phyloP scores from a whole-genome alignment of 2,113 vertebrate genomes.

The Tinamus guttatus region DNA sequence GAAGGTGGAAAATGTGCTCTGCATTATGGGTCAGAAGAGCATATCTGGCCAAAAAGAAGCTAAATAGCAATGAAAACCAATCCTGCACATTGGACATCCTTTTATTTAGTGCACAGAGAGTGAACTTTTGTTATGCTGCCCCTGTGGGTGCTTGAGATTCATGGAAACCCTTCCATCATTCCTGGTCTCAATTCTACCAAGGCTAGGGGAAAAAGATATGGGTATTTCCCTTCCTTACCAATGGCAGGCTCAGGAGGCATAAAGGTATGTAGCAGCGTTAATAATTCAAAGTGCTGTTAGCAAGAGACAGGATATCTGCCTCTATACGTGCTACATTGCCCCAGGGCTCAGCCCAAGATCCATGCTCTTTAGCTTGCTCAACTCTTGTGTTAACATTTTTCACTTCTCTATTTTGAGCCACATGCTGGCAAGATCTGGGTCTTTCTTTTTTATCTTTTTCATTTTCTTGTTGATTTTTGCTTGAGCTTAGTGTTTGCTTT shows the following conservation, averaged over 20 bases:
- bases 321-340: neutral
- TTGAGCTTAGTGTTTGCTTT: neutral
- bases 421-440: neutral
- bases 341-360: neutral
- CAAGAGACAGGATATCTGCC: neutral
- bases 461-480: neutral
- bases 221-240: neutral
- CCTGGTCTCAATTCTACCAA: constrained; percentile 1
- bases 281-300: constrained; percentile 1
- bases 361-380: neutral
- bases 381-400: neutral
- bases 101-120: neutral
- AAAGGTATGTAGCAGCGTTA: neutral
- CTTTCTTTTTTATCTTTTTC: neutral
- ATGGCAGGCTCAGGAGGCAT: neutral
- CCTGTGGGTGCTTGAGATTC: rapidly evolving
- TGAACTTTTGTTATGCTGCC: neutral
- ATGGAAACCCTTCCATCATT: neutral
- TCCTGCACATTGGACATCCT: neutral
- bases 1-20: constrained; percentile 36
- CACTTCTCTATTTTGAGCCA: neutral
- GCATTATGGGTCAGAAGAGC: neutral
- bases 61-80: constrained; percentile 12
- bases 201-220: neutral
- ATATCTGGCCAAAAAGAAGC: neutral